Conservation (phyloP, 1,140 invertebrate species). For the Augochlora pura region DNA sequence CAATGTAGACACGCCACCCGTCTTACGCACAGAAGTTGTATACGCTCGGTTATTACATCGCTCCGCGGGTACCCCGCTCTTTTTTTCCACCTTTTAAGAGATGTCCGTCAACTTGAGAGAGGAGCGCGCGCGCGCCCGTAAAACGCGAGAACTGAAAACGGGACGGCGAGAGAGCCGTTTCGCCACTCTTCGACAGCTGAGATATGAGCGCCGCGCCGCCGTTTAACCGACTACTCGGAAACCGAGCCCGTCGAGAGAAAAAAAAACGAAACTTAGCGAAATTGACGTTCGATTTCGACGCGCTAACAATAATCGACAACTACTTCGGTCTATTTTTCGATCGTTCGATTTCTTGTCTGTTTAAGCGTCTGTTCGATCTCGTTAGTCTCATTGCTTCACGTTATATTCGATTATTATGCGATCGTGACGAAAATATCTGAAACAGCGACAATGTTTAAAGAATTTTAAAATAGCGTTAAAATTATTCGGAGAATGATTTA, state of each 20-base stretch:
- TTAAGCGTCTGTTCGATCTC: too few species aligned
- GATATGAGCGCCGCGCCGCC: background rate
- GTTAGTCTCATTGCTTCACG: too few species aligned
- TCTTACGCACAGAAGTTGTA: constrained; percentile 28
- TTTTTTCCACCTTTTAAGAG: constrained; percentile 28
- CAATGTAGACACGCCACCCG: constrained; percentile 31
- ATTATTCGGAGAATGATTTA: too few species aligned
- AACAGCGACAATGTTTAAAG: too few species aligned
- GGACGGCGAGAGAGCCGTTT: too few species aligned
- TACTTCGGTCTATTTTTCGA: too few species aligned
- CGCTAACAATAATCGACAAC: background rate
- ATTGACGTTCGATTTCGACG: background rate
- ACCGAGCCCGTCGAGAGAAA: background rate
- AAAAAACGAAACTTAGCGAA: too few species aligned
- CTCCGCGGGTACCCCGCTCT: constrained; percentile 19
- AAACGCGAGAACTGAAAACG: constrained; percentile 3
- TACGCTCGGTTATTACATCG: constrained; percentile 27
- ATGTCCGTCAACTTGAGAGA: background rate
- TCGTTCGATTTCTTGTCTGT: too few species aligned
- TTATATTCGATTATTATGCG: too few species aligned
- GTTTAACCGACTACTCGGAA: background rate
- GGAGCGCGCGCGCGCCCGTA: background rate
- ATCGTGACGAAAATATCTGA: too few species aligned
- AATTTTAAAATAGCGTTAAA: too few species aligned
- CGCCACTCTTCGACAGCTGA: background rate